phyloP scores from a whole-genome alignment of 2,113 vertebrate genomes.

The Lethenteron reissneri region DNA sequence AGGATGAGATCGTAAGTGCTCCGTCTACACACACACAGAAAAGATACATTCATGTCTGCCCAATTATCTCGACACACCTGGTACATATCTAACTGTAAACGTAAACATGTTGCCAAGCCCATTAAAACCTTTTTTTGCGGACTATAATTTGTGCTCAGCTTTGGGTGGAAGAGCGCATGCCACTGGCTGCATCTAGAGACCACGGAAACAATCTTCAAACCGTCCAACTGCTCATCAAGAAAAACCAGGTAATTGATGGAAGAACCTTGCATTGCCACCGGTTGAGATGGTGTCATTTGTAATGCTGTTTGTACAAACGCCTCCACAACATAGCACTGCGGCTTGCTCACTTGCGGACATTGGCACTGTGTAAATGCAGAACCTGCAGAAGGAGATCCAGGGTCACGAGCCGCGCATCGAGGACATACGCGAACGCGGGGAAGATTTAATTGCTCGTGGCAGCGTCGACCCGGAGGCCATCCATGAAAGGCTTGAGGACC shows the following conservation, averaged over 20 bases:
- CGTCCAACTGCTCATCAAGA: constrained; percentile 86
- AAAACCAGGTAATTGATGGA: constrained; percentile 49
- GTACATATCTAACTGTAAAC: background rate
- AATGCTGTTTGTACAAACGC: no score
- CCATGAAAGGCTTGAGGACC: constrained; percentile 38
- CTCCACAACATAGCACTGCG: no score
- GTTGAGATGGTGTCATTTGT: background rate
- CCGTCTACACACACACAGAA: background rate
- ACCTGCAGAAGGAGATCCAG: constrained; percentile 83
- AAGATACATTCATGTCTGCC: background rate
- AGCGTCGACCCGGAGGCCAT: constrained; percentile 39
- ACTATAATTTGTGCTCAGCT: constrained; percentile 20
- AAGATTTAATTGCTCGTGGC: constrained; percentile 10
- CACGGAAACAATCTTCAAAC: constrained; percentile 90
- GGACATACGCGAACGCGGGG: constrained; percentile 63
- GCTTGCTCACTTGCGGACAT: no score
- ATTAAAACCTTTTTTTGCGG: background rate
- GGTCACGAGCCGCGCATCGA: constrained; percentile 75
- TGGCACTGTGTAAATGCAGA: constrained; percentile 23
- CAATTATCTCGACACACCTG: accelerated
- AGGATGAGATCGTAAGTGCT: constrained; percentile 74
- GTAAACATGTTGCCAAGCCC: background rate
- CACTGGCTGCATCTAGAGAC: constrained; percentile 69
- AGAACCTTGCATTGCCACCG: background rate
- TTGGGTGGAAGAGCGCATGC: constrained; percentile 65